These are phyloP conservation scores for Metopia argyrocephala DNA, from an alignment of 2,888 invertebrate species.

Conservation along the genomic window DNA sequence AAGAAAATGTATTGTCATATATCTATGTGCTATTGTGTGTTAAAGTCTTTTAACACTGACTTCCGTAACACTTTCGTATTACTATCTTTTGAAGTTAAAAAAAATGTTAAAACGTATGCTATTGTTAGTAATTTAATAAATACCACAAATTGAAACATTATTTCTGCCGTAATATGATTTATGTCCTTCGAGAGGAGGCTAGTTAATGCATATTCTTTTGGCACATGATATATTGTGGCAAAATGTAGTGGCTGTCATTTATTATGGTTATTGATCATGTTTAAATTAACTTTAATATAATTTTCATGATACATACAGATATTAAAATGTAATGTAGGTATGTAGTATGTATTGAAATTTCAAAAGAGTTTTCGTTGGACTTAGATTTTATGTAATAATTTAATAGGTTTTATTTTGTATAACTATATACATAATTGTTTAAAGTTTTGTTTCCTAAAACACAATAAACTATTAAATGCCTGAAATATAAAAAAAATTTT, in stretches of 20 bases:
- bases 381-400: constrained; percentile 35
- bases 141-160: too few species aligned
- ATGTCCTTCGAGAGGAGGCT: too few species aligned
- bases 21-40: too few species aligned
- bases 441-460: constrained; percentile 47
- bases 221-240: not conserved
- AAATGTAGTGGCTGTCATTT: constrained; percentile 50
- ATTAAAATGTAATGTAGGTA: not conserved
- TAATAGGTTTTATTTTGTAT: constrained; percentile 44
- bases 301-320: constrained; percentile 32
- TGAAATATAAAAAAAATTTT: too few species aligned
- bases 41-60: too few species aligned
- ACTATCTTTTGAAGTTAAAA: too few species aligned
- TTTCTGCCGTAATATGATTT: too few species aligned
- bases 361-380: not conserved
- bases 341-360: not conserved
- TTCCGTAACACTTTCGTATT: too few species aligned
- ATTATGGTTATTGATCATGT: constrained; percentile 58
- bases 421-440: constrained; percentile 42
- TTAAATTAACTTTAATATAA: constrained; percentile 55
- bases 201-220: too few species aligned
- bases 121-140: too few species aligned
- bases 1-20: too few species aligned
- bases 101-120: too few species aligned
- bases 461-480: constrained; percentile 9